Conservation (phyloP, 1,140 invertebrate genomes). For the Conopomorpha cramerella region DNA sequence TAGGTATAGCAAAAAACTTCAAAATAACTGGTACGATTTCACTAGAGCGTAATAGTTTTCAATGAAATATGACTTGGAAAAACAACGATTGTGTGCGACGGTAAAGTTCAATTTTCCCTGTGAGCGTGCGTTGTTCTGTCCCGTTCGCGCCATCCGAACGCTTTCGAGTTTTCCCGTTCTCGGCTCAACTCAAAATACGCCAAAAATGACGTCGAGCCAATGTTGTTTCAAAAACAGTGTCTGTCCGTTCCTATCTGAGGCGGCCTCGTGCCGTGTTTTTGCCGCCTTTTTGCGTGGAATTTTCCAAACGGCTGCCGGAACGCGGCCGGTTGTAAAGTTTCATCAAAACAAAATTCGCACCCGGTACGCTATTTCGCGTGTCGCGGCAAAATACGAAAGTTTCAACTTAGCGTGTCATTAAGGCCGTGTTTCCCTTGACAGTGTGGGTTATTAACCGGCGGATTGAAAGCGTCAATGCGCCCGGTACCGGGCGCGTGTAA, state of each 20-base stretch:
- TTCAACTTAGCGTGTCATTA: slow-evolving; percentile 29
- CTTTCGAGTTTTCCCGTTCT: slow-evolving; percentile 58
- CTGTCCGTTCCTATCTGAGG: slow-evolving; percentile 40
- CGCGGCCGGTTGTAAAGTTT: too few species aligned
- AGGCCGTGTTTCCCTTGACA: slow-evolving; percentile 24
- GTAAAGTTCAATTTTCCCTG: slow-evolving; percentile 36
- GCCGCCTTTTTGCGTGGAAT: slow-evolving; percentile 42
- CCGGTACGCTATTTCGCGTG: slow-evolving; percentile 47
- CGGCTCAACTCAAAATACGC: slow-evolving; percentile 57
- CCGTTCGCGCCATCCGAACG: slow-evolving; percentile 41
- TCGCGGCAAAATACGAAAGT: slow-evolving; percentile 52
- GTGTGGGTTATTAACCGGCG: slow-evolving; percentile 18
- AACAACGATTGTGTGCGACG: slow-evolving; percentile 18
- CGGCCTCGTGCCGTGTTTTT: slow-evolving; percentile 34
- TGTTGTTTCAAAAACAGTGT: slow-evolving; percentile 55
- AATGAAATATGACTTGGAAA: slow-evolving; percentile 21
- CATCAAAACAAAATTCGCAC: slow-evolving; percentile 49
- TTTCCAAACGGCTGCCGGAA: slow-evolving; percentile 52
- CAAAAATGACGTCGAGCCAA: slow-evolving; percentile 55
- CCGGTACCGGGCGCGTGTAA: too few species aligned
- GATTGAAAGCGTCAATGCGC: too few species aligned
- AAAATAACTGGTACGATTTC: slow-evolving; percentile 56
- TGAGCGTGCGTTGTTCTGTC: slow-evolving; percentile 14
- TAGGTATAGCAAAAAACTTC: slow-evolving; percentile 31
- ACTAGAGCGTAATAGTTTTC: slow-evolving; percentile 20